Evolutionary conservation across 2,888 invertebrate genomes (phyloP), one percentile per base, ranked within the genome.

Genomic region (Epiperipatus broadwayi): DNA sequence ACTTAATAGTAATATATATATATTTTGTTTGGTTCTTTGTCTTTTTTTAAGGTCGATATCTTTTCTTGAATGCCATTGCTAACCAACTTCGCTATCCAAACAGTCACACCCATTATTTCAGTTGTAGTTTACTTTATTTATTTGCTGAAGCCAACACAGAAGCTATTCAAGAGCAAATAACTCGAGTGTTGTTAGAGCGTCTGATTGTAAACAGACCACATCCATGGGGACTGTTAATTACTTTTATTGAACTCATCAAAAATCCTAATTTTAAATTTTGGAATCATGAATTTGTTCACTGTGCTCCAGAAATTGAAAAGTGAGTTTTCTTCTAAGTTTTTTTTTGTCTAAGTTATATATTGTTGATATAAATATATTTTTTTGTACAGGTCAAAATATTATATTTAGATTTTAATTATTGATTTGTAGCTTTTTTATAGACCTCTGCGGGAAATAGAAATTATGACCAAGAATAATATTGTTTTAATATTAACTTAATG

Each of bases 81-180:
- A 99, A 99, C 64, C 97, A 99, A 57, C 66, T 99, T 52, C 74
- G 97, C 18, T 99, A 95, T 63, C 97, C 97, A 8, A 99, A 99
- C 64, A 93, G 89, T 55, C 97, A 99, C 64, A 99, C 97, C 15
- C 95, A 97, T 65, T 99, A 97, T 66, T 99, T 97, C 68, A 93
- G 93, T 54, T 93, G 95, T 59, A 84, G 89, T 25, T 70, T 99
- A 37, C 68, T 99, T 45, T 93, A 95, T 60, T 67, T 99, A 50
- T 99, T 99, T 63, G 84, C 84, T 33, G 93, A 95, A 60, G 91
- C 93, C 5, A 91, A 93, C 56, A 78, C 84, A 0, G 89, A 93
- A 61, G 85, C 87, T 4, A 87, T 97, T 43, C 95, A 97, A 59
- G 97, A 97, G 60, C 95, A 95, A 60, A 93, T 95, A 38, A 93